These are phyloP conservation scores for Thripadectes ignobilis DNA, from an alignment of 2,797 vertebrate species.

Conservation along the genomic window DNA sequence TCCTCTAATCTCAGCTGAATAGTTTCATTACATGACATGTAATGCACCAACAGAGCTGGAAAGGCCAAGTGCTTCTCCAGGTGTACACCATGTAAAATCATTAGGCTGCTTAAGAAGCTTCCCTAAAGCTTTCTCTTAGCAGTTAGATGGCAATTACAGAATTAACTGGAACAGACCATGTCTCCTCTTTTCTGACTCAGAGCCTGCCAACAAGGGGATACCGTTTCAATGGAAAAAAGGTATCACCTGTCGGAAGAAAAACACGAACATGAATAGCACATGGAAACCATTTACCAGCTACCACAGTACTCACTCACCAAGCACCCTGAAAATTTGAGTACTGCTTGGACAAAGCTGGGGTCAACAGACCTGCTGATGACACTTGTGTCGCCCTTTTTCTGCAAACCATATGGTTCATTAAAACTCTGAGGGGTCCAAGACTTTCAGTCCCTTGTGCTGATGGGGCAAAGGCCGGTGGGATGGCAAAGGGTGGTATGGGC, in stretches of 20 bases:
- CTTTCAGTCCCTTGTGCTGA: background rate
- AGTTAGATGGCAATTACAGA: conserved; percentile 39
- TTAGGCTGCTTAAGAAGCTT: conserved; percentile 21
- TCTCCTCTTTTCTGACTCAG: background rate
- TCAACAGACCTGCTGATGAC: background rate
- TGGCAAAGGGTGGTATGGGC: background rate
- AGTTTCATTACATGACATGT: background rate
- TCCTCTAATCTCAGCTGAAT: background rate
- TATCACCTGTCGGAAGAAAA: conserved; percentile 11
- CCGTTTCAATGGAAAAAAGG: conserved; percentile 25
- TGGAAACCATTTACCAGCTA: background rate
- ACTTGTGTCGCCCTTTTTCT: background rate
- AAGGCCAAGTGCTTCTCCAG: conserved; percentile 6
- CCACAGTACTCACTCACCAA: background rate
- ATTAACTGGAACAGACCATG: background rate
- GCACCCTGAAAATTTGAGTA: background rate
- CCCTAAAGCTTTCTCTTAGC: conserved; percentile 33
- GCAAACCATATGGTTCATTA: background rate
- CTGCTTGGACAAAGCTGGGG: background rate
- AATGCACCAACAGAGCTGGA: background rate
- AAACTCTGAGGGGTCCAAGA: background rate
- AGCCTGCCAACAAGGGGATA: background rate
- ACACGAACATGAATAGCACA: background rate
- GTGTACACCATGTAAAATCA: conserved; percentile 15
- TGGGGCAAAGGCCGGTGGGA: background rate